Evolutionary conservation across 2,797 vertebrate species (phyloP), one percentile per base, ranked within the genome.

Genomic region (Hypotaenidia philippensis): DNA sequence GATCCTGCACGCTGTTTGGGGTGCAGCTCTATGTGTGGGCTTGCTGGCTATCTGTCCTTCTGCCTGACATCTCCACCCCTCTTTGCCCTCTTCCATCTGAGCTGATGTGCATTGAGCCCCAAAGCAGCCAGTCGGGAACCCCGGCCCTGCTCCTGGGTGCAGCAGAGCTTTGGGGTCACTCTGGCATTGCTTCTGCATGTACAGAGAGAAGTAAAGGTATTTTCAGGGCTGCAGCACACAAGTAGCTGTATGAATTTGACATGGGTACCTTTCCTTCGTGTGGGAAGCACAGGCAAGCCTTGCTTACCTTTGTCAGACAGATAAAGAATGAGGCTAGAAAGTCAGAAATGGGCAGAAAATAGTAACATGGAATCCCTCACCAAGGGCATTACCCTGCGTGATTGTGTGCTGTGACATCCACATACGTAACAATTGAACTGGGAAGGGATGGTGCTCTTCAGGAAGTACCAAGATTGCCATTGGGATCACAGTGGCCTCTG

Each of bases 1-100:
- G 70, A n/a, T 49, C 41, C 57, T 8, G 21, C 10, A 0, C 0
- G 0, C 68, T 63, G n/a, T 40, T 34, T 23, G 56, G 65, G 44
- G 47, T 10, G 70, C 52, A 82, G 32, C 11, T 69, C 45, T 47
- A 18, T 44, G 41, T 44, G 41, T 17, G 41, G 41, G 18, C 16
- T 23, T 88, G 75, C 80, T 55, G 60, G 2, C 27, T 57, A 5
- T 1, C 59, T 18, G 31, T 57, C 63, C 59, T 52, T 34, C 4
- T 55, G 3, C 74, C 53, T 11, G 16, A 9, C 18, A 32, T 22
- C n/a, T 56, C 15, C 64, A 47, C 9, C 52, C 11, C 5, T 1
- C 27, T 32, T 56, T 10, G 7, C 29, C 36, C 6, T 72, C 26
- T 12, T 40, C 55, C 12, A 12, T 38, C 45, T 13, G 27, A n/a